Evolutionary conservation across 1,140 invertebrate genomes (phyloP).

Genomic region (Aphaenogaster rudis): DNA sequence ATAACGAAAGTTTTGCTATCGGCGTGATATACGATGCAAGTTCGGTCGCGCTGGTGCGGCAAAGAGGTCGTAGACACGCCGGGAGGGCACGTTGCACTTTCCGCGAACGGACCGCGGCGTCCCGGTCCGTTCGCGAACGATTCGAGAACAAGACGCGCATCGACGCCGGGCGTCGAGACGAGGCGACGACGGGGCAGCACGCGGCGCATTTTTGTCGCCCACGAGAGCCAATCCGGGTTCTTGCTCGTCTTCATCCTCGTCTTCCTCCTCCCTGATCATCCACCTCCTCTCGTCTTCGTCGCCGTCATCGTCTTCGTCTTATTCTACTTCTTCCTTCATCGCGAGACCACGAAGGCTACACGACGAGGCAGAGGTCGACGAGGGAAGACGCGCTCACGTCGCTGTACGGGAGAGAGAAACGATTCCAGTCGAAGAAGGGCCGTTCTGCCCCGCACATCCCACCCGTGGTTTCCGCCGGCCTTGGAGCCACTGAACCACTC

Average conservation of each 20-base stretch:
- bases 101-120: neutral
- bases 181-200: conserved; percentile 22
- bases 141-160: conserved; percentile 35
- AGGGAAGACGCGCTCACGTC: conserved; percentile 56
- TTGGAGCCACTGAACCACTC: conserved; percentile 88
- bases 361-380: conserved; percentile 70
- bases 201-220: conserved; percentile 60
- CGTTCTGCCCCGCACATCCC: conserved; percentile 80
- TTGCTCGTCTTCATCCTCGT: neutral
- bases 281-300: neutral
- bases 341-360: conserved; percentile 61
- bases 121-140: neutral
- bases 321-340: conserved; percentile 44
- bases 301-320: conserved; percentile 41
- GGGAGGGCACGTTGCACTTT: conserved; percentile 67
- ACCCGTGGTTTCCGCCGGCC: conserved; percentile 87
- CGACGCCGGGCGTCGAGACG: conserved; percentile 43
- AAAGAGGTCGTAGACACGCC: conserved; percentile 43
- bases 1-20: neutral
- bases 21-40: neutral
- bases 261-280: neutral
- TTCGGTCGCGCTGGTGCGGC: neutral
- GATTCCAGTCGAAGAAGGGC: conserved; percentile 78
- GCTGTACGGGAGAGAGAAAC: conserved; percentile 69
- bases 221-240: conserved; percentile 32